Evolutionary conservation across 1,140 invertebrate species (phyloP).

Genomic region (Potamilus streckersoni): DNA sequence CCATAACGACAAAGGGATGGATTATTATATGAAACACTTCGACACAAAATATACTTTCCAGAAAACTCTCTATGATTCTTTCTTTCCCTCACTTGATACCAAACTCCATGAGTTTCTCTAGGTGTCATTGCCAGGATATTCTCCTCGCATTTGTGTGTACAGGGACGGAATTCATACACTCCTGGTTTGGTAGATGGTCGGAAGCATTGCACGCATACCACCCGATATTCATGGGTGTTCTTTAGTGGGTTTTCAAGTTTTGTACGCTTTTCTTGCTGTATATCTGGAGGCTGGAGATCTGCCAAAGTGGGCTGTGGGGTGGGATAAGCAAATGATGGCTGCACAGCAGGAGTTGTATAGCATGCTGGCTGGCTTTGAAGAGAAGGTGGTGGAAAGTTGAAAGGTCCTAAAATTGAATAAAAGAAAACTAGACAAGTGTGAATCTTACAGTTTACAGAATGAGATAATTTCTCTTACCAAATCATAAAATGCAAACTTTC

Average conservation of each 20-base stretch:
- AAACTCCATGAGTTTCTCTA: constrained; percentile 23
- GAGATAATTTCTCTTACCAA: no score
- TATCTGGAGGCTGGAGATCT: background rate
- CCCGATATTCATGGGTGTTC: constrained; percentile 43
- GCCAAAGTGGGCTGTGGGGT: background rate
- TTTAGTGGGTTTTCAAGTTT: constrained; percentile 42
- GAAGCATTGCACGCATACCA: constrained; percentile 54
- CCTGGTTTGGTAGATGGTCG: constrained; percentile 33
- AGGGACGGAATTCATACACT: constrained; percentile 25
- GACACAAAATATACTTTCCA: constrained; percentile 56
- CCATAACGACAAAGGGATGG: constrained; percentile 42
- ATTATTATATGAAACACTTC: constrained; percentile 36
- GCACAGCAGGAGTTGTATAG: background rate
- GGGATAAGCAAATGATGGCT: background rate
- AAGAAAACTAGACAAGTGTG: no score
- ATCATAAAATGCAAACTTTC: no score
- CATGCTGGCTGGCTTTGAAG: background rate
- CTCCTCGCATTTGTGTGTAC: constrained; percentile 52
- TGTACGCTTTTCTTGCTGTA: background rate
- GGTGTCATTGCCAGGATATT: constrained; percentile 48
- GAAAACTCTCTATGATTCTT: constrained; percentile 52
- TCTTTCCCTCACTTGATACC: constrained; percentile 56
- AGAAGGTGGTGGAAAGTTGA: constrained; percentile 3
- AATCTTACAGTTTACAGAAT: no score
- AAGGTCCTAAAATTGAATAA: no score